phyloP scores from a whole-genome alignment of 2,888 invertebrate genomes.

The Dryomyza anilis region DNA sequence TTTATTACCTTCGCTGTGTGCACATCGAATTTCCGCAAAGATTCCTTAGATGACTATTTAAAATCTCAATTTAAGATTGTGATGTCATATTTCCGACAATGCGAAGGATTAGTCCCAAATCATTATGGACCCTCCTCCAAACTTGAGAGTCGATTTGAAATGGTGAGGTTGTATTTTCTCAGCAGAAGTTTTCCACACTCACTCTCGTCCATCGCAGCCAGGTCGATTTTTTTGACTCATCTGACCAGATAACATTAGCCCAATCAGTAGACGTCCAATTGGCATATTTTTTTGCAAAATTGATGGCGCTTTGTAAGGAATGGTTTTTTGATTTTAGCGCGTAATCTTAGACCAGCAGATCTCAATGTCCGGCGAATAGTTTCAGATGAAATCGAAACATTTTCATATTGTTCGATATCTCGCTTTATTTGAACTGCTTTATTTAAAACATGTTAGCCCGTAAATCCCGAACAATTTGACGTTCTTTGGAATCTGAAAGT shows the following conservation, averaged over 20 bases:
- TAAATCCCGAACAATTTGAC: conserved; percentile 6
- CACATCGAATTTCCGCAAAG: too few species aligned
- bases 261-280: not conserved
- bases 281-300: not conserved
- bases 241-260: conserved; percentile 6
- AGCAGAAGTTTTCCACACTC: conserved; percentile 2
- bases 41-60: too few species aligned
- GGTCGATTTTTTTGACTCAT: conserved; percentile 10
- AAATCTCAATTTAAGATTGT: not conserved
- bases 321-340: not conserved
- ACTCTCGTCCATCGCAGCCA: conserved; percentile 13
- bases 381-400: too few species aligned
- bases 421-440: conserved; percentile 9
- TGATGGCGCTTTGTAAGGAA: not conserved
- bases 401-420: too few species aligned
- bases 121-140: too few species aligned
- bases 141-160: too few species aligned
- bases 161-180: not conserved
- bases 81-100: not conserved
- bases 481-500: not conserved
- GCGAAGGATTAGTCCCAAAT: not conserved
- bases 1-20: not conserved
- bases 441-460: conserved; percentile 4
- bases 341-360: too few species aligned
- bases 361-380: too few species aligned